Conservation (phyloP, 2,113 vertebrate species). For the Crotophaga sulcirostris region DNA sequence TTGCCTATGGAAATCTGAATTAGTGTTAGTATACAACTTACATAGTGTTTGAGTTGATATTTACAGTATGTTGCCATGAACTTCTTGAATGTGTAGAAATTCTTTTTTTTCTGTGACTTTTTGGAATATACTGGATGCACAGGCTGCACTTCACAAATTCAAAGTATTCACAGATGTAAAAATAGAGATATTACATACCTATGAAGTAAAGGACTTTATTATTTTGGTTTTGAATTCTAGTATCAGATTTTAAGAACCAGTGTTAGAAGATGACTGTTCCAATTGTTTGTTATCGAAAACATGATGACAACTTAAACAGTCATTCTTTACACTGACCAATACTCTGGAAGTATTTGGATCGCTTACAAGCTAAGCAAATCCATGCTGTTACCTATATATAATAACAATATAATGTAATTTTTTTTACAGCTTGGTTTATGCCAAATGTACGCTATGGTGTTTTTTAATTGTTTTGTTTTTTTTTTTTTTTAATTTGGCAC, state of each 20-base stretch:
- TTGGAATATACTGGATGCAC: background rate
- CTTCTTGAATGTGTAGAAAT: background rate
- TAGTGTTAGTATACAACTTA: background rate
- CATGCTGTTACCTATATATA: background rate
- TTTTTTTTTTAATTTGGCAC: background rate
- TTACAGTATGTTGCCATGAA: background rate
- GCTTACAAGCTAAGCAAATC: background rate
- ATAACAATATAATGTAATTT: background rate
- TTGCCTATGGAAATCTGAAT: background rate
- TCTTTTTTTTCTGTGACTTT: background rate
- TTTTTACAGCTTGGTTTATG: background rate
- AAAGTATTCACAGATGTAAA: background rate
- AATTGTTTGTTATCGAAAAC: background rate
- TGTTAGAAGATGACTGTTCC: background rate
- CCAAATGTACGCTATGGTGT: background rate
- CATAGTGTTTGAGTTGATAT: background rate
- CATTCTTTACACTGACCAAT: background rate
- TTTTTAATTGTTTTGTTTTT: background rate
- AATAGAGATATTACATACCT: background rate
- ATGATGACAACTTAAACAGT: background rate
- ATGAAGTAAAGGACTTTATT: background rate
- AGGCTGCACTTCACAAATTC: background rate
- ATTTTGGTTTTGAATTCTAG: background rate
- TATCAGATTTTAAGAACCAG: background rate
- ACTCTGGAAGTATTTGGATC: background rate